These are phyloP conservation scores for Lasioglossum lativentre DNA, from an alignment of 2,888 invertebrate genomes.

Conservation along the genomic window DNA sequence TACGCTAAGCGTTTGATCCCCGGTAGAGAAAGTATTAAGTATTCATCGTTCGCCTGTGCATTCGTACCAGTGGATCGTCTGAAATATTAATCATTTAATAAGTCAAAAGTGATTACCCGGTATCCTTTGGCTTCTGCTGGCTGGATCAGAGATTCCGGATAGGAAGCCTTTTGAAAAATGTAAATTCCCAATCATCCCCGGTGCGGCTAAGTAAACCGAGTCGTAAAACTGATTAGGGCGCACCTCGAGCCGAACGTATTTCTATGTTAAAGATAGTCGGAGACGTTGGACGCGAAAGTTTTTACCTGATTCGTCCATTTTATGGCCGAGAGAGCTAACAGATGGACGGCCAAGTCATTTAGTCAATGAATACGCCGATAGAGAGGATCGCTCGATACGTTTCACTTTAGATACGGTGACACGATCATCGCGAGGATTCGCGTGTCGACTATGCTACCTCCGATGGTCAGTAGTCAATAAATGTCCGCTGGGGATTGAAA, in stretches of 20 bases:
- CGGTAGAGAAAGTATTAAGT: background rate
- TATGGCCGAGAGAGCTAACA: background rate
- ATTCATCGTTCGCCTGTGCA: background rate
- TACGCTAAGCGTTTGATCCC: background rate
- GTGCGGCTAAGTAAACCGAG: background rate
- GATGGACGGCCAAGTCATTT: background rate
- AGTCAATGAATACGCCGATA: background rate
- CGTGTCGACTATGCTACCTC: slow-evolving; percentile 26
- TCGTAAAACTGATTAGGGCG: background rate
- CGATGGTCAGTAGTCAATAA: slow-evolving; percentile 52
- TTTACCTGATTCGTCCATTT: background rate
- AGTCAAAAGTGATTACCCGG: background rate
- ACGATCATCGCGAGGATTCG: slow-evolving; percentile 30
- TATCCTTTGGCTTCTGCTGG: background rate
- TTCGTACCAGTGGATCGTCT: background rate
- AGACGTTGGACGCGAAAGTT: background rate
- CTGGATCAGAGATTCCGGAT: background rate
- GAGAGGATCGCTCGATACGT: background rate
- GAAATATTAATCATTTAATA: slow-evolving; percentile 3
- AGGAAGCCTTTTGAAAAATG: background rate
- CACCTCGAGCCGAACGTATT: background rate
- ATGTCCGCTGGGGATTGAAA: slow-evolving; percentile 58
- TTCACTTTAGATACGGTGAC: background rate
- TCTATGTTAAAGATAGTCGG: background rate
- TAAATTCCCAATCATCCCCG: slow-evolving; percentile 1